Evolutionary conservation across 1,140 invertebrate species (phyloP), one percentile per base, ranked within the genome.

Genomic region (Lepidostoma basale): DNA sequence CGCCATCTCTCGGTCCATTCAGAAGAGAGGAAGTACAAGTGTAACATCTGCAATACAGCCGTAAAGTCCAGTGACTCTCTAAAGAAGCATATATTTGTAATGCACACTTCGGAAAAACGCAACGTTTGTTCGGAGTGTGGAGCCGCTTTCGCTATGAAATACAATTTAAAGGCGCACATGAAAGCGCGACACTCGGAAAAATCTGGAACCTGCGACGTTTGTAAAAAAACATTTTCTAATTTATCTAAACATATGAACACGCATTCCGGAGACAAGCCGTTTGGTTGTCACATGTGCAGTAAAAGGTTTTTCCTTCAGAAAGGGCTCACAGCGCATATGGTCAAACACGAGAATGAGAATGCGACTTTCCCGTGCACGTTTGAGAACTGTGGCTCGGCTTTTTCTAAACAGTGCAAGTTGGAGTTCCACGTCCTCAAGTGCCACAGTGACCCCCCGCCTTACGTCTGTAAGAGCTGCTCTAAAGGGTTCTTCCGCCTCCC

Each of bases 211-310:
- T 83, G 81, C 54, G 72, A 67, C 20, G 67, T 79, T 4, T 83
- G 81, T 52, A 69, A 76, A n/a, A 82, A 81, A 58, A 76, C 76
- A 22, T 82, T 80, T 60, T 75, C 82, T 0, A 75, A 83, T 62
- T 64, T 83, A n/a, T 75, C 77, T 16, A 77, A 79, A 26, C 90
- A 92, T 70, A 83, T 88, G 74, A 76, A 87, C 2, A 87, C 86
- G 36, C 90, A 90, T 74, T 88, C 88, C 9, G 88, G 88, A n/a
- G 88, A 89, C 73, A 87, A 85, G 49, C 89, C 89, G 1, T 90
- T 86, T 75, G 77, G 82, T 39, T 91, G 89, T 74, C 75, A 77
- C 12, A 58, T 81, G 56, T 83, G 75, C 74, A 80, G 75, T 82
- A 87, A 79, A 20, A 73, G 74, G 2, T 83, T 80, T 75, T 73